Base-by-base conservation (phyloP, 2,113 vertebrate species). In the Gasterosteus nipponicus region DNA sequence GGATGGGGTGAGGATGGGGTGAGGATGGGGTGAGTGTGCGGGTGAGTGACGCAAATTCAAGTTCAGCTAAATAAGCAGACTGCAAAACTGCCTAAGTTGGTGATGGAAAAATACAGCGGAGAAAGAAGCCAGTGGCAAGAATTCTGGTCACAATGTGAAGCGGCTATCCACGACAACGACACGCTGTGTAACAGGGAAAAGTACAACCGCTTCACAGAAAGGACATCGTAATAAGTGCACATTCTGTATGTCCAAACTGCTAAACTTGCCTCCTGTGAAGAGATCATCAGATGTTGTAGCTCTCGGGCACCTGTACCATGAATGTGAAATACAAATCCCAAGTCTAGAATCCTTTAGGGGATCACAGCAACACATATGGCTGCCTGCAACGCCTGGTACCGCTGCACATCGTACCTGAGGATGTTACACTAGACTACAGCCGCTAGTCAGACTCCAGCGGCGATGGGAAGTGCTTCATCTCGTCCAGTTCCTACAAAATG, bases 101-200 rank as follows among this genome's bases (percentile, higher is more conserved):
- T 53, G 14, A 68, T 51, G 10, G 62, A 66, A 7, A 75, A 75
- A 47, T 54, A 54, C 1, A 10, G 16, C 15, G 53, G 68, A 57
- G 61, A 65, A 31, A 39, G 39, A 57, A 71, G 22, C 44, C 53
- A 49, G 49, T 49, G 1, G 60, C 41, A 78, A 16, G 53, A 78
- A 65, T 72, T 66, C 42, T 54, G 51, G 10, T 54, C n/a, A 3
- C 51, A 26, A n/a, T 12, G 10, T 54, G 54, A 29, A 56, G n/a
- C 9, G 4, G 8, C 33, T 38, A 59, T 59, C 10, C 33, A 38
- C 16, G 16, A 59, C 15, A 59, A 59, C 16, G 16, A 38, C 35
- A 33, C 33, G 10, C 57, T 59, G 57, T 59, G 57, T 38, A 59
- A 38, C 7, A 35, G 16, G 10, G 31, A 38, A 18, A 59, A 59